These are phyloP conservation scores for Pachycephus smyrnensis DNA, from an alignment of 2,888 invertebrate species.

Conservation along the genomic window DNA sequence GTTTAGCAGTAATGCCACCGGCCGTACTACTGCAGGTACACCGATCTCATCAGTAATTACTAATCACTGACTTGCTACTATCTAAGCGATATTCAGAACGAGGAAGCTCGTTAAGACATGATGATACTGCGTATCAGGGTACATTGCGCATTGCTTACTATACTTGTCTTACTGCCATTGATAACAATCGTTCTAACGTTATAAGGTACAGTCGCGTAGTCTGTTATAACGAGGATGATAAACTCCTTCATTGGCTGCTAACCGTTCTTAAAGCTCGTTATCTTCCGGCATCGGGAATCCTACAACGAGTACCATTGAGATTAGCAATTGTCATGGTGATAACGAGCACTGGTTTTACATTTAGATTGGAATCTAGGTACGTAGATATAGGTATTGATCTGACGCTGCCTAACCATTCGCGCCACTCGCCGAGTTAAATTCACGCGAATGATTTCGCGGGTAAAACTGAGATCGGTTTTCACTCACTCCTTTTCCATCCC, in stretches of 20 bases:
- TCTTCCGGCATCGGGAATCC: not conserved
- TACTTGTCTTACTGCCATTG: not conserved
- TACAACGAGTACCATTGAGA: not conserved
- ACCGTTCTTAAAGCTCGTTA: not conserved
- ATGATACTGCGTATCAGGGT: not conserved
- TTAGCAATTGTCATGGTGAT: constrained; percentile 23
- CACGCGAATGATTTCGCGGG: not conserved
- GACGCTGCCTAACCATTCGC: not conserved
- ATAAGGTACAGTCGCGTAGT: not conserved
- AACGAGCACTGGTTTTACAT: constrained; percentile 31
- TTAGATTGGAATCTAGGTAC: constrained; percentile 27
- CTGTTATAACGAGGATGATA: not conserved
- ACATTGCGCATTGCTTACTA: not conserved
- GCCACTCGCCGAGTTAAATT: not conserved
- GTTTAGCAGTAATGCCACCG: constrained; percentile 94
- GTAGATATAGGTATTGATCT: not conserved
- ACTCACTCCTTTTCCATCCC: not conserved
- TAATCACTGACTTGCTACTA: not conserved
- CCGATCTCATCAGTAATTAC: not conserved
- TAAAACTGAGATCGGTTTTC: not conserved
- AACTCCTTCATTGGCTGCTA: not conserved
- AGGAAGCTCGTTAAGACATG: not conserved
- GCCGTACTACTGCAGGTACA: constrained; percentile 74
- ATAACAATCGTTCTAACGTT: not conserved
- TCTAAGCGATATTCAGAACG: not conserved